Conservation (phyloP, 2,888 invertebrate genomes). For the Malthinus flaveolus region DNA sequence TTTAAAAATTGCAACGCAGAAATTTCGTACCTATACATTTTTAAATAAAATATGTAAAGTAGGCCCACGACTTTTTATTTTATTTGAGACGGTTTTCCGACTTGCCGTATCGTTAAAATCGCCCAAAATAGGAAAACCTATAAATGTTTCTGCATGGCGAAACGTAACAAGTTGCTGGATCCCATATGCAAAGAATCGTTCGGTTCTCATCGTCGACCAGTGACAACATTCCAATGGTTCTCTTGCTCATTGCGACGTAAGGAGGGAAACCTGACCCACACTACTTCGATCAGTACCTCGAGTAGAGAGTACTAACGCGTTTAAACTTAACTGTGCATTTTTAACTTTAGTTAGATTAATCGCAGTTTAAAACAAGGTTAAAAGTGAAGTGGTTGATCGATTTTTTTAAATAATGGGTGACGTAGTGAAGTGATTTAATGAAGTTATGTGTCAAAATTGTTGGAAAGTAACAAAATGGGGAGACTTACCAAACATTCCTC, state of each 20-base stretch:
- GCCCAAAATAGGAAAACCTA: slow-evolving; percentile 10
- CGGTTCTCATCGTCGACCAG: slow-evolving; percentile 46
- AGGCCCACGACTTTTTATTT: no score
- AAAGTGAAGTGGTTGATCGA: neutral
- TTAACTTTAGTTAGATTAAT: slow-evolving; percentile 2
- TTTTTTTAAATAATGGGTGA: neutral
- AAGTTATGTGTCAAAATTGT: slow-evolving; percentile 24
- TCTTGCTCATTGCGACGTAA: slow-evolving; percentile 21
- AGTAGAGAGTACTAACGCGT: slow-evolving; percentile 30
- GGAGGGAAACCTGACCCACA: slow-evolving; percentile 41
- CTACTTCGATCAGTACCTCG: slow-evolving; percentile 35
- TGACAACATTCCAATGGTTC: slow-evolving; percentile 51
- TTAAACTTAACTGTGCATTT: slow-evolving; percentile 12
- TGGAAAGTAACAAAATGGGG: slow-evolving; percentile 52
- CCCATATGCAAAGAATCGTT: slow-evolving; percentile 24
- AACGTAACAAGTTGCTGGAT: slow-evolving; percentile 9
- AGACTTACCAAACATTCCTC: slow-evolving; percentile 55
- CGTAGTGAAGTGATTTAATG: slow-evolving; percentile 4
- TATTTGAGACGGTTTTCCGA: no score
- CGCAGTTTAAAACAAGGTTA: neutral
- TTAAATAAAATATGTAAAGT: no score
- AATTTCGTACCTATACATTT: no score
- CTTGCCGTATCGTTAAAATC: neutral
- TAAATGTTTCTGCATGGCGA: slow-evolving; percentile 10
- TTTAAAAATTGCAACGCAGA: no score